Percentiles rank a stretch among this genome's conserved stretches.
These are phyloP conservation scores for Heteractis magnifica DNA, from an alignment of 92 coral and sea anemone species.

Conservation along the genomic window DNA sequence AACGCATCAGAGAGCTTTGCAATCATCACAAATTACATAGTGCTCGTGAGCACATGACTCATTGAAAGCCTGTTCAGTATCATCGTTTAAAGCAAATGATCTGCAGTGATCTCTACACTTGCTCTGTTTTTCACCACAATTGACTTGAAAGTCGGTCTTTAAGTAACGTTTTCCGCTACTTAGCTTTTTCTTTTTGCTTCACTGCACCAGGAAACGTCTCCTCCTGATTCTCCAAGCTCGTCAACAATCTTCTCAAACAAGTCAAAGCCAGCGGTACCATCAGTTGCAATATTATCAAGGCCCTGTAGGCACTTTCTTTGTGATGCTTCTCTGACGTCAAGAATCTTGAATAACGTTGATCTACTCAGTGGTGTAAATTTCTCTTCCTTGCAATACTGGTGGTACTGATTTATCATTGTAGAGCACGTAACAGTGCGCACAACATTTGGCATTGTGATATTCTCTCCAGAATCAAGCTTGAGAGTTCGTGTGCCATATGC, in stretches of 20 bases:
- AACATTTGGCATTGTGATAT: slow-evolving; percentile 66
- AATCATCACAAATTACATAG: too few relatives aligned
- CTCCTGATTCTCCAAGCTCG: slow-evolving; percentile 49
- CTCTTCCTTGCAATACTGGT: slow-evolving; percentile 62
- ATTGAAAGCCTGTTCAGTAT: slow-evolving; percentile 40
- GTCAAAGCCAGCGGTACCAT: too few relatives aligned
- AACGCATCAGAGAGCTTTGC: too few relatives aligned
- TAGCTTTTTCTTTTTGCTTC: slow-evolving; percentile 27
- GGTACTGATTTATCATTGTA: too few relatives aligned
- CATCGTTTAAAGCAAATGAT: slow-evolving; percentile 39
- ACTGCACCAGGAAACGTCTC: slow-evolving; percentile 19
- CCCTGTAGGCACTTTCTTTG: slow-evolving; percentile 50
- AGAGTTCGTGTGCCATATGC: slow-evolving; percentile 67
- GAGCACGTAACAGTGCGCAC: too few relatives aligned
- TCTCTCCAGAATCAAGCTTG: too few relatives aligned
- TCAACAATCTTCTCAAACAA: too few relatives aligned
- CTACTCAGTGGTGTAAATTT: too few relatives aligned
- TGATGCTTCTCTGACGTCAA: too few relatives aligned
- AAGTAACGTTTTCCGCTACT: slow-evolving; percentile 21
- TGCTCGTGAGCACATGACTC: slow-evolving; percentile 22
- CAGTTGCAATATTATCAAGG: slow-evolving; percentile 56
- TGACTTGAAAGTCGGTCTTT: slow-evolving; percentile 13
- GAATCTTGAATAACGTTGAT: too few relatives aligned
- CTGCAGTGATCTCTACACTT: slow-evolving; percentile 36
- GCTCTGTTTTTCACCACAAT: slow-evolving; percentile 56